Evolutionary conservation across 92 coral and sea anemone species (phyloP).

Genomic region (Phenganax stokvisi): DNA sequence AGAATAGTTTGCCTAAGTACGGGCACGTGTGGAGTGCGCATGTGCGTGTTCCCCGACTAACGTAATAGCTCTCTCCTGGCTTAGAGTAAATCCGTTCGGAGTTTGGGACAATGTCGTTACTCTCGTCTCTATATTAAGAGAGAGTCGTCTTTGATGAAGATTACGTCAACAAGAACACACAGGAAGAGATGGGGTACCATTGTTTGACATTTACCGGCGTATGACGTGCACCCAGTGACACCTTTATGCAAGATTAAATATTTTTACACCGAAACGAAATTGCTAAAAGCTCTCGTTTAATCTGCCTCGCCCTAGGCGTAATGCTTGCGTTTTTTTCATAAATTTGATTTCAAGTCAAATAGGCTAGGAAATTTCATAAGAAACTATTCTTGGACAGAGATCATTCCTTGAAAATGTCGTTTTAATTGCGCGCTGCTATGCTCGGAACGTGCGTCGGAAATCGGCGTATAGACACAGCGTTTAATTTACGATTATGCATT

Average conservation of each 20-base stretch:
- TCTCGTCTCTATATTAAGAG: no score
- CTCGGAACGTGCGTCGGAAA: neutral
- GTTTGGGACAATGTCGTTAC: no score
- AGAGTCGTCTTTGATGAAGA: no score
- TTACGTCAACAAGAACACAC: neutral
- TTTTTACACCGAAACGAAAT: neutral
- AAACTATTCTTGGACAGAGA: no score
- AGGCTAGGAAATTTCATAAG: no score
- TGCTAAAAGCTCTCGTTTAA: no score
- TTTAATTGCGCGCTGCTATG: neutral
- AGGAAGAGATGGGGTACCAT: neutral
- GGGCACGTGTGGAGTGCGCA: neutral
- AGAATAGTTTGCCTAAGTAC: constrained; percentile 8
- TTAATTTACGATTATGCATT: neutral
- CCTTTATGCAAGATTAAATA: neutral
- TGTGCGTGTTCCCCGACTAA: neutral
- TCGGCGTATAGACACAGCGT: neutral
- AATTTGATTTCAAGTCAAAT: no score
- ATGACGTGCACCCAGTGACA: neutral
- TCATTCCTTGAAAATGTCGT: neutral
- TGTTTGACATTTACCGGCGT: neutral
- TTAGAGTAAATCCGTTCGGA: no score
- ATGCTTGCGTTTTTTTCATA: no score
- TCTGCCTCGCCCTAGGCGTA: no score
- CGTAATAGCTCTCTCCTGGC: no score